phyloP scores from a whole-genome alignment of 37 sponge, comb jelly and placozoan genomes.

The Eunapius fragilis region DNA sequence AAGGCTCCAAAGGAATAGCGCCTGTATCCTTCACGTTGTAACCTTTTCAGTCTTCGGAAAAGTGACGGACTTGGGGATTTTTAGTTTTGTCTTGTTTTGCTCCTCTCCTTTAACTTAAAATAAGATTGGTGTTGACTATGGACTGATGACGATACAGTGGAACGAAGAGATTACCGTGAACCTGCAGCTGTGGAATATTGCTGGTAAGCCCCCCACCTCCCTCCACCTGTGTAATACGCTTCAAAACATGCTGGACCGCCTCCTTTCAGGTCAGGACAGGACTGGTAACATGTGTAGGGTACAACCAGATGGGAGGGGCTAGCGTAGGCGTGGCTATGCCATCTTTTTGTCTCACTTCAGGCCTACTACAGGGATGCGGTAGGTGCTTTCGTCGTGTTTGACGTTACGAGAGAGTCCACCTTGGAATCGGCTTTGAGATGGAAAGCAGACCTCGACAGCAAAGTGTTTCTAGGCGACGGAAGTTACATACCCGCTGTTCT shows the following conservation, averaged over 20 bases:
- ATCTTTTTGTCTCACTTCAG: conserved; percentile 14
- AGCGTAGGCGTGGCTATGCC: not conserved
- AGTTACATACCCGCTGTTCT: conserved; percentile 92
- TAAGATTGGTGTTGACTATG: not conserved
- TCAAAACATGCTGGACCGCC: not conserved
- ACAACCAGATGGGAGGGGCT: conserved; percentile 14
- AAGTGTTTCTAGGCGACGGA: conserved; percentile 88
- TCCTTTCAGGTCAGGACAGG: conserved; percentile 83
- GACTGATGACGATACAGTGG: not conserved
- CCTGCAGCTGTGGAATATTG: not conserved
- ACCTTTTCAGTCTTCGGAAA: not conserved
- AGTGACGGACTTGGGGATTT: no score
- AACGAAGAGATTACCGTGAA: not conserved
- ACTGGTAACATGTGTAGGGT: conserved; percentile 98
- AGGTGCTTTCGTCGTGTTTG: conserved; percentile 99
- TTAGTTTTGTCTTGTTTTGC: no score
- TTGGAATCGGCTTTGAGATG: conserved; percentile 98
- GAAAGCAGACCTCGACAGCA: conserved; percentile 96
- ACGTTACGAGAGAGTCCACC: conserved; percentile 89
- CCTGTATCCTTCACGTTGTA: not conserved
- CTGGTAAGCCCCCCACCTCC: not conserved
- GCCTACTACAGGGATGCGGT: conserved; percentile 99
- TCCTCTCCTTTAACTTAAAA: no score
- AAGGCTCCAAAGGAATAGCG: not conserved
- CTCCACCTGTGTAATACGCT: no score